Evolutionary conservation across 2,888 invertebrate species (phyloP).

Genomic region (Lypha dubia): DNA sequence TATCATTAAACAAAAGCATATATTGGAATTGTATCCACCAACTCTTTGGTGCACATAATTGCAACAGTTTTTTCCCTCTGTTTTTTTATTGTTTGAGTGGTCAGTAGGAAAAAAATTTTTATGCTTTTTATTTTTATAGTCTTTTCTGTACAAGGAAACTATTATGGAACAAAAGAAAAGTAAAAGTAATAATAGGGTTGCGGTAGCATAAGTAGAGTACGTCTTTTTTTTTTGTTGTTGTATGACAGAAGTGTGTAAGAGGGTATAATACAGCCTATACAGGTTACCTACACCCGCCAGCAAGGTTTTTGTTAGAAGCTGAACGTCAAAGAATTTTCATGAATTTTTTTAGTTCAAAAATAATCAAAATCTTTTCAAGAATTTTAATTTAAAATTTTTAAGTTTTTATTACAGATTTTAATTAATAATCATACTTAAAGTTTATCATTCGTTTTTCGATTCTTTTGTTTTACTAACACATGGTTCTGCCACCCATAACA

Average conservation of each 20-base stretch:
- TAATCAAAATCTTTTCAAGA: no score
- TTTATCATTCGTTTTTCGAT: no score
- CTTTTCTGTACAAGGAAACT: constrained; percentile 45
- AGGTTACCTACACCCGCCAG: no score
- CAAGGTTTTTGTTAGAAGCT: no score
- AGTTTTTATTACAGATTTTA: no score
- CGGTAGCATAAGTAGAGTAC: constrained; percentile 10
- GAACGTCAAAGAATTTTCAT: no score
- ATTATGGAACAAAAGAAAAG: constrained; percentile 61
- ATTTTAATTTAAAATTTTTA: no score
- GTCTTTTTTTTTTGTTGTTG: background rate
- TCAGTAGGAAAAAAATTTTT: constrained; percentile 56
- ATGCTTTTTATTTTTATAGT: background rate
- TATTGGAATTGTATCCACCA: constrained; percentile 48
- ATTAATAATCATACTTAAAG: no score
- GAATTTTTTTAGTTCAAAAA: no score
- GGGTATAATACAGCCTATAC: background rate
- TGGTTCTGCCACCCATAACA: no score
- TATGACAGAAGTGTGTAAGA: constrained; percentile 3
- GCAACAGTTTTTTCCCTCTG: constrained; percentile 42
- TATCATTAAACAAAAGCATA: constrained; percentile 31
- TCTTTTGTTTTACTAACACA: no score
- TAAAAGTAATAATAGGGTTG: constrained; percentile 65
- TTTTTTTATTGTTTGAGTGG: constrained; percentile 50
- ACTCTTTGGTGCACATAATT: constrained; percentile 26